These are phyloP conservation scores for Rhea americana DNA, from an alignment of 2,113 vertebrate genomes.

Conservation along the genomic window DNA sequence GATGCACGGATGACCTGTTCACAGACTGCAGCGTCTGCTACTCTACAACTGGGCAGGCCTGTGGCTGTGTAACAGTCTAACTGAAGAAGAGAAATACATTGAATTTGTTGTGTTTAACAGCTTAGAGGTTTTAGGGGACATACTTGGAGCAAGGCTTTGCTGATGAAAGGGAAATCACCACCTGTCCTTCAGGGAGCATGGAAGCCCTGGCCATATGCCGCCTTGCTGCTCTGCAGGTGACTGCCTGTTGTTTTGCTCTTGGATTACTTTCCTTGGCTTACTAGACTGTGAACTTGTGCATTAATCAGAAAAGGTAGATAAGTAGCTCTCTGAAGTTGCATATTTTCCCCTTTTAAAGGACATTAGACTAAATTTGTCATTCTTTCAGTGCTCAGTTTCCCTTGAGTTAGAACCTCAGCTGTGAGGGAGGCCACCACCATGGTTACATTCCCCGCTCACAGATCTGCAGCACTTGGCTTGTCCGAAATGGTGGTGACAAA, in stretches of 20 bases:
- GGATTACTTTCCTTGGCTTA: slow-evolving; percentile 55
- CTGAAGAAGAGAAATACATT: too few relatives aligned
- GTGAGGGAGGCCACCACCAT: background rate
- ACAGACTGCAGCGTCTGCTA: too few relatives aligned
- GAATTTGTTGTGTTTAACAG: too few relatives aligned
- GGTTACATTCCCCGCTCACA: background rate
- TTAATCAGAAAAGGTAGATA: slow-evolving; percentile 62
- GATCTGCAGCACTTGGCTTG: too few relatives aligned
- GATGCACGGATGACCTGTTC: too few relatives aligned
- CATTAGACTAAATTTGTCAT: slow-evolving; percentile 63
- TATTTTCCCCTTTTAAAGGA: slow-evolving; percentile 51
- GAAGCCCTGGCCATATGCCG: slow-evolving; percentile 53
- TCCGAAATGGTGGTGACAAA: too few relatives aligned
- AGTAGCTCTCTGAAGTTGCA: slow-evolving; percentile 56
- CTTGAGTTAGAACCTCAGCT: slow-evolving; percentile 58
- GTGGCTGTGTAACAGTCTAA: too few relatives aligned
- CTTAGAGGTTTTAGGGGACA: too few relatives aligned
- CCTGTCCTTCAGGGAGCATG: background rate
- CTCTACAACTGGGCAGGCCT: too few relatives aligned
- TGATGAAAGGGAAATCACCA: background rate
- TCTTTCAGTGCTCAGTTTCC: slow-evolving; percentile 59
- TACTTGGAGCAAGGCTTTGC: too few relatives aligned
- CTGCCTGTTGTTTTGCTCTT: background rate
- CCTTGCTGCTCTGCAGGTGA: slow-evolving; percentile 48
- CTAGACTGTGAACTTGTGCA: slow-evolving; percentile 61